phyloP scores from a whole-genome alignment of 2,113 vertebrate genomes.

The Gymnocephalus cernua region DNA sequence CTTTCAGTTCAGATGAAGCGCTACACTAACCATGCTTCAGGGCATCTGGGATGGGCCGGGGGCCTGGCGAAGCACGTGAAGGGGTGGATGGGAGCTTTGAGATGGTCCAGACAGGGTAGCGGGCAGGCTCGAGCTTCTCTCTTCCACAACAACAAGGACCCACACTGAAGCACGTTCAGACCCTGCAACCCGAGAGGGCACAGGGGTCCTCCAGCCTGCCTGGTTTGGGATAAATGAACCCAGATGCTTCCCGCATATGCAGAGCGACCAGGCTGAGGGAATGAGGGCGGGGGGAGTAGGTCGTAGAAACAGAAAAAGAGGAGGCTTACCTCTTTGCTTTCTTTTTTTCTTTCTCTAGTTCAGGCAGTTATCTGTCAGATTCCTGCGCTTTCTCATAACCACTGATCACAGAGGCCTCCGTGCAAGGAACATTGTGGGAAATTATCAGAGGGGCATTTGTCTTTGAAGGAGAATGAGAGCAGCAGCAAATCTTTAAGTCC shows the following conservation, averaged over 20 bases:
- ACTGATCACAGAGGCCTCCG: conserved; percentile 87
- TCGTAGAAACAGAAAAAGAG: conserved; percentile 39
- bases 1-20: conserved; percentile 95
- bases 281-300: conserved; percentile 35
- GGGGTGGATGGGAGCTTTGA: conserved; percentile 87
- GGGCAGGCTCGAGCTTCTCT: conserved; percentile 78
- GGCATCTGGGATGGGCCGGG: conserved; percentile 89
- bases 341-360: conserved; percentile 75
- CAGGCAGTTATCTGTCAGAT: conserved; percentile 86
- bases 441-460: conserved; percentile 85
- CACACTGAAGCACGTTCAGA: conserved; percentile 90
- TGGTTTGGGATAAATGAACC: conserved; percentile 89
- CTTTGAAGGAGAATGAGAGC: conserved; percentile 88
- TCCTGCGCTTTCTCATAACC: conserved; percentile 90
- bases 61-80: conserved; percentile 65
- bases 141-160: conserved; percentile 83
- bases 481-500: conserved; percentile 88
- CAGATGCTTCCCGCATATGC: conserved; percentile 92
- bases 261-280: conserved; percentile 81
- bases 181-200: conserved; percentile 91
- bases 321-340: conserved; percentile 75
- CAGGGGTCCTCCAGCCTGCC: conserved; percentile 76
- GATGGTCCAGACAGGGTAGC: conserved; percentile 89
- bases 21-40: conserved; percentile 90
- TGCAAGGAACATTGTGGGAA: conserved; percentile 89